Base-by-base conservation (phyloP, 1,140 invertebrate species). In the Diploscapter pachys region DNA sequence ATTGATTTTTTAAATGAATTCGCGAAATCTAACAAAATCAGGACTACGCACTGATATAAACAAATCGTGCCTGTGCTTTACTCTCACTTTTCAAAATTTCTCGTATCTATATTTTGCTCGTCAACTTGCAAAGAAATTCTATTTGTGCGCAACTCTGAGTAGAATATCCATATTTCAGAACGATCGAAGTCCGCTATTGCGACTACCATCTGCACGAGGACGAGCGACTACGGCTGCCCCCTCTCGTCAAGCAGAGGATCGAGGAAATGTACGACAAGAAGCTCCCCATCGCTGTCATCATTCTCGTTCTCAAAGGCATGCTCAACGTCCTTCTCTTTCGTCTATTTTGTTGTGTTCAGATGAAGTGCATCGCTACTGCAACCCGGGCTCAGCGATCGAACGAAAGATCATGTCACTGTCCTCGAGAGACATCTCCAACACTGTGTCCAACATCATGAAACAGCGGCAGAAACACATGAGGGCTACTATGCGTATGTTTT, bases 151-250 rank as follows among this genome's bases (percentile, higher is more conserved):
- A 31, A 31, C 31, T 31, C 31, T 31, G 31, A 31, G 1, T 31
- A 31, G 31, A 31, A 31, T 31, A 0, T 1, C 31, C 0, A 31
- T 31, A 1, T 53, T 73, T 73, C 63, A 76, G 75, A 51, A 55
- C 52, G 5, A 76, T 76, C n/a, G 69, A 71, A 61, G 75, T 76
- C 8, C 69, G 75, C 2, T 76, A 65, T n/a, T 76, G 75, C 63
- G 75, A 76, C 51, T 59, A 71, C 52, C 75, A 76, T 72, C 55
- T 76, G 3, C 75, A 76, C 70, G 75, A 76, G 6, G 75, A 76
- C 54, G 75, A 71, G 49, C 65, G 66, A 48, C 48, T 76, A 5
- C 31, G 70, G 50, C 64, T 76, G 31, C 75, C 75, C 9, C 56
- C 65, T 9, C 50, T 64, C 4, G 75, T 76, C 3, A 76, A 73